Evolutionary conservation across 2,888 invertebrate species (phyloP).

Genomic region (Phyllotreta cruciferae): DNA sequence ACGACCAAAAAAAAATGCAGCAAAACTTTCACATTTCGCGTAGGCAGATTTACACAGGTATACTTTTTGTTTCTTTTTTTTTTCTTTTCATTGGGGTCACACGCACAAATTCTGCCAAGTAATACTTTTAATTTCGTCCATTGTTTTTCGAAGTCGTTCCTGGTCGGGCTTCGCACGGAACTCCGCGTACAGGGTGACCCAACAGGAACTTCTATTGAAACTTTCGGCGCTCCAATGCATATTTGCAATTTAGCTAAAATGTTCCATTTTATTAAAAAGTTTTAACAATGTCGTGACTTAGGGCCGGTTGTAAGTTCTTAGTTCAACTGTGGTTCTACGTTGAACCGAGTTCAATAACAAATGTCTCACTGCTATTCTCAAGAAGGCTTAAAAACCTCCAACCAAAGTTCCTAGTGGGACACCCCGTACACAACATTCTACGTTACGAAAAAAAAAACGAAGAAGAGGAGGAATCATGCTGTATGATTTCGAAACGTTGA

Average conservation of each 20-base stretch:
- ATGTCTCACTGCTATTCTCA: too few relatives aligned
- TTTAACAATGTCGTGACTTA: too few relatives aligned
- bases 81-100: slow-evolving; percentile 26
- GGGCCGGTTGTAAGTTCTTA: too few relatives aligned
- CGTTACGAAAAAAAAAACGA: too few relatives aligned
- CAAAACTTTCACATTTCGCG: slow-evolving; percentile 11
- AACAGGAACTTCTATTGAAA: neutral
- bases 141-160: slow-evolving; percentile 24
- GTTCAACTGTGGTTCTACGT: too few relatives aligned
- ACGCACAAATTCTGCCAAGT: slow-evolving; percentile 23
- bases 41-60: slow-evolving; percentile 1
- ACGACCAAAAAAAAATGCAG: slow-evolving; percentile 1
- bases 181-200: slow-evolving; percentile 11
- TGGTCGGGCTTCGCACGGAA: slow-evolving; percentile 18
- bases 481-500: slow-evolving; percentile 25
- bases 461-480: slow-evolving; percentile 28
- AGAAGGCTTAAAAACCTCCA: too few relatives aligned
- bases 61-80: slow-evolving; percentile 5
- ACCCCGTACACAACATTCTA: too few relatives aligned
- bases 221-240: too few relatives aligned
- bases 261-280: too few relatives aligned
- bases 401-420: too few relatives aligned
- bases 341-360: too few relatives aligned
- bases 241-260: too few relatives aligned
- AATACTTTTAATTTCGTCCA: slow-evolving; percentile 30